Evolutionary conservation across 2,888 invertebrate species (phyloP), one percentile per base, ranked within the genome.

Genomic region (Zaprionus bogoriensis): DNA sequence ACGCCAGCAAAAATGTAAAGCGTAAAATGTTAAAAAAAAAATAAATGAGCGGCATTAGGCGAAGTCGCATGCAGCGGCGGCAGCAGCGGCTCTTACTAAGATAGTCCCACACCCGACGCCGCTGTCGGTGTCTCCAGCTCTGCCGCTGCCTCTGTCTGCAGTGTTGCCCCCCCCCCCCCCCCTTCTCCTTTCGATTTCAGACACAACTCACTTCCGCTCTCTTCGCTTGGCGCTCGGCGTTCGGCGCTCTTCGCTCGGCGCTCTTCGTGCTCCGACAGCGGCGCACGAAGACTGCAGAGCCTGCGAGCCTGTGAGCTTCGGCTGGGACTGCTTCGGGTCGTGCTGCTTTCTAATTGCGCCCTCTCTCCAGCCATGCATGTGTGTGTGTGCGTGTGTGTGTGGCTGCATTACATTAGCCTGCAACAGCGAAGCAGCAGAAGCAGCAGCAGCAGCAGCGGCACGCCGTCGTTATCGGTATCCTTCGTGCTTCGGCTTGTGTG

Each of bases 261-360:
- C 53, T 61, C 66, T 60, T 41, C 52, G 50, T 57, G 52, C 52
- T 52, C 52, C 28, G 28, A 25, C 53, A 25, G 38, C 48, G 25
- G 42, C 27, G 23, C 46, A 44, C 79, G 79, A 79, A 79, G 79
- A 83, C 36, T 83, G 72, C 72, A 48, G 14, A 9, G 10, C 25
- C 25, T 44, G 12, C 23, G 27, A 36, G 61, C 48, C 75, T 76
- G 65, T 51, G 66, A 47, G 54, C 30, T 48, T 32, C 32, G 32
- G 17, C 14, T 12, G 17, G 66, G 75, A 70, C 67, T 77, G 36
- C 77, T 81, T 81, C 81, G 78, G 64, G 64, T 52, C 63, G 41
- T 48, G 53, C 73, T 81, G 81, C 79, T 84, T 81, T 81, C 85
- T 81, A 85, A 81, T 85, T 77, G 84, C 72, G 74, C 69, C 48